Evolutionary conservation across 1,140 invertebrate species (phyloP).

Genomic region (Macrosteles quadrilineatus): DNA sequence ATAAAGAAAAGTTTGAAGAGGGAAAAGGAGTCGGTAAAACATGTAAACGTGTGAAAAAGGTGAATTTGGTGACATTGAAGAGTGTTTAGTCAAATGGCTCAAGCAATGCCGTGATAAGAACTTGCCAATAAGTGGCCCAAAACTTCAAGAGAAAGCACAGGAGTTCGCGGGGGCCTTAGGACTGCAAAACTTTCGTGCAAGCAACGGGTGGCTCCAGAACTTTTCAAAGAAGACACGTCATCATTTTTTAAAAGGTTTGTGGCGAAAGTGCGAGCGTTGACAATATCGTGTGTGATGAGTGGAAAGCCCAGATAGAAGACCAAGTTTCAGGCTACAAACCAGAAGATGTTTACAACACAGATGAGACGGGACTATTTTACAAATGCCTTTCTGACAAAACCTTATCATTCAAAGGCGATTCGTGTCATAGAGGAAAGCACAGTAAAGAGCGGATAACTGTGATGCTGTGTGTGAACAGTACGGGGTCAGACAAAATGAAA

Average conservation of each 20-base stretch:
- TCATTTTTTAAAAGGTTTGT: constrained; percentile 45
- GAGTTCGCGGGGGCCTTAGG: constrained; percentile 43
- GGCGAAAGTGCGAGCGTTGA: constrained; percentile 45
- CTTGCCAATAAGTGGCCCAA: constrained; percentile 37
- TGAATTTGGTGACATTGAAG: constrained; percentile 38
- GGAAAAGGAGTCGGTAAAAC: background rate
- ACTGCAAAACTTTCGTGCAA: constrained; percentile 45
- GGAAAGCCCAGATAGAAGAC: constrained; percentile 33
- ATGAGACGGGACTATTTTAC: constrained; percentile 55
- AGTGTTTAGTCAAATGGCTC: constrained; percentile 44
- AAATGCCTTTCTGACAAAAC: constrained; percentile 51
- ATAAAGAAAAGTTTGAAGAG: too few relatives aligned
- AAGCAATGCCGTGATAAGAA: constrained; percentile 44
- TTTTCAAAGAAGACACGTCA: constrained; percentile 45
- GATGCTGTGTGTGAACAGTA: constrained; percentile 47
- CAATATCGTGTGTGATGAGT: constrained; percentile 34
- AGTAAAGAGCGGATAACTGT: constrained; percentile 50
- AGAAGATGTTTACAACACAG: constrained; percentile 53
- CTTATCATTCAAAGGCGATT: constrained; percentile 44
- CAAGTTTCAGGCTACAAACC: constrained; percentile 43
- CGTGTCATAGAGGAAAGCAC: constrained; percentile 47
- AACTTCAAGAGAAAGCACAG: constrained; percentile 40
- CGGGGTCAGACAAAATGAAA: constrained; percentile 48
- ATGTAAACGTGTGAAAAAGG: constrained; percentile 16
- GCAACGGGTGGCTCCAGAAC: constrained; percentile 49